Conservation (phyloP, 2,888 invertebrate genomes). For the Dyspetes luteomarginatus region DNA sequence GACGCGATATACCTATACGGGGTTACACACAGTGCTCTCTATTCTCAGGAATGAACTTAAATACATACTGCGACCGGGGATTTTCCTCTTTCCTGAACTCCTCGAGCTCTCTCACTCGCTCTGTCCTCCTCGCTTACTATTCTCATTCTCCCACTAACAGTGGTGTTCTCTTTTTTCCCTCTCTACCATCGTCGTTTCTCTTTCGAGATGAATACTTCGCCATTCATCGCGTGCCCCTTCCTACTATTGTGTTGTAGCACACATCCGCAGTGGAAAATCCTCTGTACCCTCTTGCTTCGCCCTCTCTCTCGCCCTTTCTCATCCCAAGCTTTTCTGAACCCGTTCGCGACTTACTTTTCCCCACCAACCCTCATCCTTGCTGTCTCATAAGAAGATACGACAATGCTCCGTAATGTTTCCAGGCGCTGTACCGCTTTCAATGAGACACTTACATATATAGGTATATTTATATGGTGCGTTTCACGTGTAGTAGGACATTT, state of each 20-base stretch:
- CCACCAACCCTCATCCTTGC: constrained; percentile 18
- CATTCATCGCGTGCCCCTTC: constrained; percentile 48
- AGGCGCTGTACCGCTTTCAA: constrained; percentile 27
- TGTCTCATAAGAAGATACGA: constrained; percentile 52
- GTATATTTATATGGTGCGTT: not conserved
- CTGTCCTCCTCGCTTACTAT: not conserved
- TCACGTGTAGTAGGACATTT: no score
- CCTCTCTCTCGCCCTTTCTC: not conserved
- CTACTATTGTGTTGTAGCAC: constrained; percentile 55
- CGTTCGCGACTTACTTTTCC: constrained; percentile 22
- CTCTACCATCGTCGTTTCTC: constrained; percentile 66
- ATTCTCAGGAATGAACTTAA: constrained; percentile 66
- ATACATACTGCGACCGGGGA: constrained; percentile 57
- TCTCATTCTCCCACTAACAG: constrained; percentile 11
- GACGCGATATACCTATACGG: constrained; percentile 34
- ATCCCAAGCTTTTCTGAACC: constrained; percentile 25
- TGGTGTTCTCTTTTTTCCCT: constrained; percentile 27
- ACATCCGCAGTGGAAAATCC: constrained; percentile 52
- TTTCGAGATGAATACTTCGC: constrained; percentile 72
- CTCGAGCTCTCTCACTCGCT: not conserved
- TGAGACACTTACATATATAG: constrained; percentile 9
- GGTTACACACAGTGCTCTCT: constrained; percentile 31
- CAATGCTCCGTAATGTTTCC: constrained; percentile 45
- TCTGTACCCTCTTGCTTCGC: constrained; percentile 1
- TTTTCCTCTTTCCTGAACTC: constrained; percentile 67